Conservation (phyloP, 2,888 invertebrate species). For the Euzetes globulus region DNA sequence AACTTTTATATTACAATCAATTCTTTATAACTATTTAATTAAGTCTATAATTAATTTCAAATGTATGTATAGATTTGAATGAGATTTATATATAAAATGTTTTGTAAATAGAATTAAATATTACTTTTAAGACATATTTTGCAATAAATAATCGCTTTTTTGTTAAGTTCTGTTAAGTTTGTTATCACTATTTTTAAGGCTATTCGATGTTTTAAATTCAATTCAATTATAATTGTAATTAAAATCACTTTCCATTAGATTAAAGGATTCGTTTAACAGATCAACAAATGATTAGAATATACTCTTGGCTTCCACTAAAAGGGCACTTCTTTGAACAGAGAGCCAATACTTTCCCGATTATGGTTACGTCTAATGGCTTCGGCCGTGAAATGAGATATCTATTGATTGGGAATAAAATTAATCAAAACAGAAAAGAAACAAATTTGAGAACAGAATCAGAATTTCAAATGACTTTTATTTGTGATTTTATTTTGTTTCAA, state of each 20-base stretch:
- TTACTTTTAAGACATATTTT: background rate
- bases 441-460: background rate
- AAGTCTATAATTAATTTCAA: too few species aligned
- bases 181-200: too few species aligned
- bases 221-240: too few species aligned
- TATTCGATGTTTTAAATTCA: too few species aligned
- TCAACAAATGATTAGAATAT: background rate
- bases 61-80: too few species aligned
- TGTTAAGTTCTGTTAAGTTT: background rate
- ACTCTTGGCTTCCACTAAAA: conserved; percentile 8
- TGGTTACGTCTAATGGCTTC: conserved; percentile 97
- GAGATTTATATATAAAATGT: background rate
- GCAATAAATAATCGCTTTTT: too few species aligned
- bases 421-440: background rate
- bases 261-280: too few species aligned
- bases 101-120: background rate
- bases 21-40: too few species aligned
- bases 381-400: conserved; percentile 51
- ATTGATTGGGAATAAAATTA: background rate
- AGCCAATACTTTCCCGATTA: conserved; percentile 90
- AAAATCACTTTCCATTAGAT: too few species aligned
- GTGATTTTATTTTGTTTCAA: too few species aligned
- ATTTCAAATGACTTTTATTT: background rate
- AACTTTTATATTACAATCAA: too few species aligned
- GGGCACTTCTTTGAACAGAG: conserved; percentile 34